These are phyloP conservation scores for Falco peregrinus DNA, from an alignment of 2,797 vertebrate species.

Conservation along the genomic window DNA sequence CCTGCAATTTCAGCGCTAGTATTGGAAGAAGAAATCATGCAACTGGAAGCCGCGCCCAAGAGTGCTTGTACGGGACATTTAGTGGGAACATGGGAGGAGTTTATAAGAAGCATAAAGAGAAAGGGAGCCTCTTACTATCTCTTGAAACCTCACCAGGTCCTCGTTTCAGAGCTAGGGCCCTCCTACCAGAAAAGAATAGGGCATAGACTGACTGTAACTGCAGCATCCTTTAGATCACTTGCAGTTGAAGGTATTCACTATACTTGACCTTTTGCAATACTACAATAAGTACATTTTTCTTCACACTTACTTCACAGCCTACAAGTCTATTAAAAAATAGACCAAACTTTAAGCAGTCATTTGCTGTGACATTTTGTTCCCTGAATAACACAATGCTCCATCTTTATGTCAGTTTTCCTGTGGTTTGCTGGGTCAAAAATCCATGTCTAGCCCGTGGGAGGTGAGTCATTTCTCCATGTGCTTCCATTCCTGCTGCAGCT, in stretches of 20 bases:
- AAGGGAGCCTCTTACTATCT: background rate
- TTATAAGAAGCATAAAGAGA: background rate
- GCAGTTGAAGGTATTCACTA: background rate
- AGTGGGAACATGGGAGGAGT: background rate
- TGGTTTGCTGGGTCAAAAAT: conserved; percentile 21
- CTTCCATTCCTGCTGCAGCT: conserved; percentile 51
- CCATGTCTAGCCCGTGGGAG: background rate
- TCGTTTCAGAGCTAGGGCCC: background rate
- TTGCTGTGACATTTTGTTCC: background rate
- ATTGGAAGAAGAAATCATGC: background rate
- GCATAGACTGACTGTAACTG: background rate
- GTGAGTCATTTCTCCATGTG: conserved; percentile 23
- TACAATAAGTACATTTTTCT: background rate
- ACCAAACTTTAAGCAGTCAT: background rate
- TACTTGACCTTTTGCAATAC: background rate
- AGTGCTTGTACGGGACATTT: no score
- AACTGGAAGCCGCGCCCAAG: background rate
- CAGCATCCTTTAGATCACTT: background rate
- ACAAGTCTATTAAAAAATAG: background rate
- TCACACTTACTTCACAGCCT: background rate
- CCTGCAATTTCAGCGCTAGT: accelerated
- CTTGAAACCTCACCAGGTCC: background rate
- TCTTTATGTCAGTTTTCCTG: conserved; percentile 20
- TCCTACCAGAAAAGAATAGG: background rate
- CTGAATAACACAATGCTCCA: background rate